Conservation (phyloP, 2,113 vertebrate species). For the Mustelus asterias region DNA sequence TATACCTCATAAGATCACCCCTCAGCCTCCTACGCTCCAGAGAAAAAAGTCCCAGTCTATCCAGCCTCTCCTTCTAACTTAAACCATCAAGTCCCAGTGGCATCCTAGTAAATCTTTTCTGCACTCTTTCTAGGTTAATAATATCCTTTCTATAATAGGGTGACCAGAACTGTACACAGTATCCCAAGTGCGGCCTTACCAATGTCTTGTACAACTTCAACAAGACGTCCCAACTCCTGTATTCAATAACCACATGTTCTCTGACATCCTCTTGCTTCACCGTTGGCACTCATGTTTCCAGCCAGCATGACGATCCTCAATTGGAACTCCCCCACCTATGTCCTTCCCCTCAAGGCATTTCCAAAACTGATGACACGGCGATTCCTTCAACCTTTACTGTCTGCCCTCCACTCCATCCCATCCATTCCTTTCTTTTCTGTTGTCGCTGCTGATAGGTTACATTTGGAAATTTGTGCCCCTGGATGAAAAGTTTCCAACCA, state of each 20-base stretch:
- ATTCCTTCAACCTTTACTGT: neutral
- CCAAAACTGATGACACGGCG: neutral
- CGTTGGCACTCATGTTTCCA: neutral
- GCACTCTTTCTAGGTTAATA: no score
- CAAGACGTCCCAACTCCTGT: no score
- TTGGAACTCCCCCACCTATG: neutral
- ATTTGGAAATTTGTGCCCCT: neutral
- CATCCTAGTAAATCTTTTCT: no score
- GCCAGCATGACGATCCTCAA: neutral
- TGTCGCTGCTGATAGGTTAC: neutral
- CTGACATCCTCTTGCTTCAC: neutral
- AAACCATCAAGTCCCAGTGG: no score
- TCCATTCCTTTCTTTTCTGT: neutral
- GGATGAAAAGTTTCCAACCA: neutral
- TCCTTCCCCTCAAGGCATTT: neutral
- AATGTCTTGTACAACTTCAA: no score
- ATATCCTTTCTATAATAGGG: no score
- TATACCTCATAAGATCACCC: no score
- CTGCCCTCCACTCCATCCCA: neutral
- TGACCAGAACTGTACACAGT: no score
- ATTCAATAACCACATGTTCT: neutral
- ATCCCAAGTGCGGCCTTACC: no score
- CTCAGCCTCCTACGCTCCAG: no score
- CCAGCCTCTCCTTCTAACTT: no score
- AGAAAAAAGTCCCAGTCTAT: no score